Percentiles rank a stretch among this genome's conserved stretches.
phyloP scores from a whole-genome alignment of 1,140 invertebrate genomes.

The Sitobion miscanthi region DNA sequence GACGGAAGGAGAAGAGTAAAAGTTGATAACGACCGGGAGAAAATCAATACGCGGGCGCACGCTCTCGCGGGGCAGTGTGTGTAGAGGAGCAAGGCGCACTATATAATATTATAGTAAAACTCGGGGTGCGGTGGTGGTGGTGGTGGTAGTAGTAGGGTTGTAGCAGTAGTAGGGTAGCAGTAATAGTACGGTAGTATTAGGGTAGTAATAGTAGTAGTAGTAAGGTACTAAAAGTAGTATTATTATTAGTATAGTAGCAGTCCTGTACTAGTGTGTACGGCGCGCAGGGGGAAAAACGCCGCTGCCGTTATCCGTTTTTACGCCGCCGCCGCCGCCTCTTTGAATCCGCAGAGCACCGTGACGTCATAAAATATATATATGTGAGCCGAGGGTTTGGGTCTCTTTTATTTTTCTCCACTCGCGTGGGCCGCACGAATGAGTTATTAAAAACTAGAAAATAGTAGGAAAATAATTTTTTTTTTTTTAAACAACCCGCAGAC shows the following conservation, averaged over 20 bases:
- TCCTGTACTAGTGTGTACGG: background rate
- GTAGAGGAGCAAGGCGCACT: background rate
- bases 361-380: slow-evolving; percentile 1
- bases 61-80: slow-evolving; percentile 1
- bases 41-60: slow-evolving; percentile 34
- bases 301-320: background rate
- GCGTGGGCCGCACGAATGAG: background rate
- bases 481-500: background rate
- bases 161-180: background rate
- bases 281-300: background rate
- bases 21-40: slow-evolving; percentile 52
- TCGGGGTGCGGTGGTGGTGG: background rate
- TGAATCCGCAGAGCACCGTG: slow-evolving; percentile 7
- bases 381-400: background rate
- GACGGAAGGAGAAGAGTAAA: slow-evolving; percentile 37
- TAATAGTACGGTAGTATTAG: background rate
- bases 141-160: background rate
- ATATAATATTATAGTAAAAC: slow-evolving; percentile 21
- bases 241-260: background rate
- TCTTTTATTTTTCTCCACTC: background rate
- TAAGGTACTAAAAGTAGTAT: background rate
- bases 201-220: background rate
- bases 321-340: background rate
- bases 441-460: slow-evolving; percentile 40
- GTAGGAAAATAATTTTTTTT: background rate